These are phyloP conservation scores for Zophobas morio DNA, from an alignment of 1,140 invertebrate species.

Conservation along the genomic window DNA sequence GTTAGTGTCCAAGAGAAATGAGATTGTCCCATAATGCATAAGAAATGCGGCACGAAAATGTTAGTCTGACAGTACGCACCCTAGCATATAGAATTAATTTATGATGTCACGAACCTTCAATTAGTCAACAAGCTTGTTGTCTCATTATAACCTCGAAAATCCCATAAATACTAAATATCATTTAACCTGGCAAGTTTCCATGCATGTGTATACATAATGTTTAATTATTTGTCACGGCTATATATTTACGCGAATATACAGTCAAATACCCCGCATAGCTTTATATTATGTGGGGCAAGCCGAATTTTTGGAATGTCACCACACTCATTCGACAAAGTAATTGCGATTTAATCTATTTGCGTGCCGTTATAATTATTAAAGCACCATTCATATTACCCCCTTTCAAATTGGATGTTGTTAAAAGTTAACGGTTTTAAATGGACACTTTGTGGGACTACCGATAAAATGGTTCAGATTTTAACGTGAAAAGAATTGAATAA, in stretches of 20 bases:
- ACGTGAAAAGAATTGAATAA: not conserved
- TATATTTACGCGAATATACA: conserved; percentile 38
- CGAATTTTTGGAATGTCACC: conserved; percentile 20
- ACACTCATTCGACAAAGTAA: not conserved
- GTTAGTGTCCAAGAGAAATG: not conserved
- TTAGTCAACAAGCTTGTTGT: conserved; percentile 38
- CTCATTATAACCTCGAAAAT: conserved; percentile 35
- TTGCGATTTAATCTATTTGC: conserved; percentile 33
- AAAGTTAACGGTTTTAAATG: conserved; percentile 1
- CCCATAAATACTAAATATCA: conserved; percentile 46
- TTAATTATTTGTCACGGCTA: conserved; percentile 36
- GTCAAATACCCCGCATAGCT: conserved; percentile 20
- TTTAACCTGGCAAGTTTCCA: conserved; percentile 40
- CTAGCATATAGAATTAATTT: conserved; percentile 18
- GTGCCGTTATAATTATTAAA: conserved; percentile 8
- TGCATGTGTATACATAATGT: conserved; percentile 41
- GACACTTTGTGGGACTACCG: not conserved
- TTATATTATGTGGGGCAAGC: conserved; percentile 19
- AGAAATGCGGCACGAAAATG: conserved; percentile 14
- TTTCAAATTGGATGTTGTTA: not conserved
- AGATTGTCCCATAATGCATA: conserved; percentile 13
- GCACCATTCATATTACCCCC: conserved; percentile 11
- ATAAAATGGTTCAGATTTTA: conserved; percentile 3
- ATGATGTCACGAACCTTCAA: conserved; percentile 43
- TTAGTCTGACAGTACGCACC: conserved; percentile 15